Conservation (phyloP, 2,797 vertebrate species). For the Mormyrops attenuatus region DNA sequence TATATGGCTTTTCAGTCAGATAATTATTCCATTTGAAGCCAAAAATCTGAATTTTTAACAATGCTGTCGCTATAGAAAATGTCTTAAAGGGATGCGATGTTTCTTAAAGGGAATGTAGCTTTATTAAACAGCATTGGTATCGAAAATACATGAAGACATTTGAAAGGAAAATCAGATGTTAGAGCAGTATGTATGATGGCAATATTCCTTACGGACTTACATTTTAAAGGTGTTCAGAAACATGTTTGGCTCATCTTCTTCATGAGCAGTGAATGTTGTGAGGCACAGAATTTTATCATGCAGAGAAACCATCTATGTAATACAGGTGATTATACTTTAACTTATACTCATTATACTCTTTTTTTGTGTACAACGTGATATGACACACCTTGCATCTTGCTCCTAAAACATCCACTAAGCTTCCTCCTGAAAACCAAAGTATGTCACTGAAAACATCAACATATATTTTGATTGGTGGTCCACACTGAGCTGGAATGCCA, state of each 20-base stretch:
- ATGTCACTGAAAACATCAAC: neutral
- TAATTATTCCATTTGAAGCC: conserved; percentile 32
- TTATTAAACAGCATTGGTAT: conserved; percentile 42
- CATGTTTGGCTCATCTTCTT: neutral
- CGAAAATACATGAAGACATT: neutral
- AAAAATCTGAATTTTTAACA: conserved; percentile 29
- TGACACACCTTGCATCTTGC: neutral
- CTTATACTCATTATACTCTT: too few species aligned
- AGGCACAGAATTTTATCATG: neutral
- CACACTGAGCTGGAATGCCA: neutral
- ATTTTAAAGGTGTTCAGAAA: neutral
- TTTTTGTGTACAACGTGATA: neutral
- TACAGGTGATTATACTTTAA: neutral
- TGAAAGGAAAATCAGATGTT: neutral
- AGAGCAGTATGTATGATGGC: neutral
- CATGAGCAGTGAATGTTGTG: neutral
- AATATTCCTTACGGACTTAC: neutral
- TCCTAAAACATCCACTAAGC: neutral
- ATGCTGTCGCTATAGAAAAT: conserved; percentile 22
- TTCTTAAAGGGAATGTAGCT: conserved; percentile 63
- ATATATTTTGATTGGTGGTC: neutral
- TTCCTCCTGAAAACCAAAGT: neutral
- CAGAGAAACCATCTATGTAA: neutral
- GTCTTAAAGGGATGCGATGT: neutral
- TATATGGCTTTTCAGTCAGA: conserved; percentile 65